Conservation (phyloP, 2,797 vertebrate species). For the Diceros bicornis region DNA sequence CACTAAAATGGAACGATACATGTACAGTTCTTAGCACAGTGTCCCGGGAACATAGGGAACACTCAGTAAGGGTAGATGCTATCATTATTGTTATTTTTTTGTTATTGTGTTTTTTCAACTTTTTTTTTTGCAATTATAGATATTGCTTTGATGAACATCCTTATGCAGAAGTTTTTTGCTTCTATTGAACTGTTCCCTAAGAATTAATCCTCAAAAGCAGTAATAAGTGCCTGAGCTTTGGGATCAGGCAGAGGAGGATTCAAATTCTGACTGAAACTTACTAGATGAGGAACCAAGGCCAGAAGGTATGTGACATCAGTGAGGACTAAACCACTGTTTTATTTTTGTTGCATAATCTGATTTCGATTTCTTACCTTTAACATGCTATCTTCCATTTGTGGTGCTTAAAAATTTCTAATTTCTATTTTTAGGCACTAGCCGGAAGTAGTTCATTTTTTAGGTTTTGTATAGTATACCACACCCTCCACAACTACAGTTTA, state of each 20-base stretch:
- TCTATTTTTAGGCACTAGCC: neutral
- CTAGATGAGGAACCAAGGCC: neutral
- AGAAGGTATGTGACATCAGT: neutral
- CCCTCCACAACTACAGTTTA: neutral
- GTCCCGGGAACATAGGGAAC: neutral
- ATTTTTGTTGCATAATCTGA: neutral
- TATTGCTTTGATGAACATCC: neutral
- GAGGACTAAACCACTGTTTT: neutral
- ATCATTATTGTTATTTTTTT: neutral
- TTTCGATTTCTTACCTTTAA: neutral
- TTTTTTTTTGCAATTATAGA: neutral
- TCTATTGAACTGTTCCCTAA: neutral
- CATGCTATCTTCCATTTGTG: neutral
- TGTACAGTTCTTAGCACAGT: neutral
- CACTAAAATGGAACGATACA: neutral
- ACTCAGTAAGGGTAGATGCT: neutral
- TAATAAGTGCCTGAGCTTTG: neutral
- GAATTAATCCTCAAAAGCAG: slow-evolving; percentile 10
- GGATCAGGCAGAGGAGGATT: neutral
- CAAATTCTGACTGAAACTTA: neutral
- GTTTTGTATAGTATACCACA: neutral
- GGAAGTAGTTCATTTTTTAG: neutral
- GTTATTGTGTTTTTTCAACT: neutral
- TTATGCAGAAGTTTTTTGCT: neutral
- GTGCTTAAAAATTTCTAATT: neutral